Evolutionary conservation across 2,113 vertebrate species (phyloP).

Genomic region (Mustela nigripes): DNA sequence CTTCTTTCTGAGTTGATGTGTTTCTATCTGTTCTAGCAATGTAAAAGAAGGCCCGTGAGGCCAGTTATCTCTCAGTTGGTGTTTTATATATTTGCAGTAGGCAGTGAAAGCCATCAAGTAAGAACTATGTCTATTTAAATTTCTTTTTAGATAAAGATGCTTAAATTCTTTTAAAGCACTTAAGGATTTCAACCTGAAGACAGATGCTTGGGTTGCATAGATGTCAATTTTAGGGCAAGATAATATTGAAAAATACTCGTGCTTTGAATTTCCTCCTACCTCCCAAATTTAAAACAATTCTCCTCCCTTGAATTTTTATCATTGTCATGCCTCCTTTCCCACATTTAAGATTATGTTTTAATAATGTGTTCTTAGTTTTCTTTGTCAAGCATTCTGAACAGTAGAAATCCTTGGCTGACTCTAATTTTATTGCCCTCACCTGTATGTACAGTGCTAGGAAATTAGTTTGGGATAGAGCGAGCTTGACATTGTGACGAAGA

Average conservation of each 20-base stretch:
- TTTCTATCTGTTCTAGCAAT: slow-evolving; percentile 18
- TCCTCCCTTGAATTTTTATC: slow-evolving; percentile 71
- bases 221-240: slow-evolving; percentile 55
- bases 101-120: slow-evolving; percentile 33
- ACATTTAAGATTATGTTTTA: slow-evolving; percentile 66
- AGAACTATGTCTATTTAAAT: slow-evolving; percentile 47
- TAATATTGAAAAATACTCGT: slow-evolving; percentile 47
- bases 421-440: slow-evolving; percentile 30
- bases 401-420: slow-evolving; percentile 37
- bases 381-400: slow-evolving; percentile 64
- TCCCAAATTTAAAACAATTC: slow-evolving; percentile 44
- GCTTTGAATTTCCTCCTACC: slow-evolving; percentile 41
- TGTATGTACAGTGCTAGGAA: background rate
- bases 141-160: slow-evolving; percentile 40
- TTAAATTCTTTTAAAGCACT: slow-evolving; percentile 54
- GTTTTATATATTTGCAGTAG: slow-evolving; percentile 32
- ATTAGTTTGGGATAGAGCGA: slow-evolving; percentile 35
- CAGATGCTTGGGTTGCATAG: slow-evolving; percentile 16
- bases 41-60: slow-evolving; percentile 2
- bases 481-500: slow-evolving; percentile 24
- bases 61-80: slow-evolving; percentile 40
- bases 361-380: slow-evolving; percentile 44
- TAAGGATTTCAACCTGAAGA: slow-evolving; percentile 54
- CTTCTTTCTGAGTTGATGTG: slow-evolving; percentile 11
- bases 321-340: slow-evolving; percentile 18